phyloP scores from a whole-genome alignment of 2,888 invertebrate genomes.

The Xestia sexstrigata region DNA sequence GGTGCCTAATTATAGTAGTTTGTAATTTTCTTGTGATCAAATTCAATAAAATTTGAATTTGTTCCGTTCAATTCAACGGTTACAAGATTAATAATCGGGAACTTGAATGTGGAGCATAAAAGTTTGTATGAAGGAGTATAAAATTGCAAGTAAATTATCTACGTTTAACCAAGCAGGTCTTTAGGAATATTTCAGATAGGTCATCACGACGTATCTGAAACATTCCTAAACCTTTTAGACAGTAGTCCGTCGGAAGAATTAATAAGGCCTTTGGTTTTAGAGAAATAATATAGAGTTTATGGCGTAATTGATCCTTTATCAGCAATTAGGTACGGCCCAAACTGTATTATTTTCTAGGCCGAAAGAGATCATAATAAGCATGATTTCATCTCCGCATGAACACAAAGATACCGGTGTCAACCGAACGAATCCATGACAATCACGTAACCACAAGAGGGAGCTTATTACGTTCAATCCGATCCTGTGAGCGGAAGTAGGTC shows the following conservation, averaged over 20 bases:
- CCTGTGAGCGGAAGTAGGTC: conserved; percentile 58
- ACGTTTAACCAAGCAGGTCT: background rate
- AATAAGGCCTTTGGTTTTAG: background rate
- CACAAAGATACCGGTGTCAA: conserved; percentile 30
- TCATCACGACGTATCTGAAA: no score
- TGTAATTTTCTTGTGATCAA: background rate
- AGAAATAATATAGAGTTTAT: background rate
- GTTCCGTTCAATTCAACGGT: no score
- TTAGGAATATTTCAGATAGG: no score
- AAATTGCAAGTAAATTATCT: background rate
- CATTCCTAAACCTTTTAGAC: background rate
- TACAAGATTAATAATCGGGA: background rate
- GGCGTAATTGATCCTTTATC: background rate
- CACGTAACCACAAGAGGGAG: conserved; percentile 54
- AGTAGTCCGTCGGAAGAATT: background rate
- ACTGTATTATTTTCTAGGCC: background rate
- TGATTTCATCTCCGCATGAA: conserved; percentile 30
- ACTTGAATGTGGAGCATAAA: background rate
- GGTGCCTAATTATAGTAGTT: no score
- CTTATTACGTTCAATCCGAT: conserved; percentile 49
- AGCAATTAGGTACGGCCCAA: no score
- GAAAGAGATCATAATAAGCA: background rate
- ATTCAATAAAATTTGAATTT: background rate
- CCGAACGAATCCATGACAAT: conserved; percentile 43
- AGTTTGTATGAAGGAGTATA: background rate